Conservation (phyloP, 1,140 invertebrate species). For the Diprion similis region DNA sequence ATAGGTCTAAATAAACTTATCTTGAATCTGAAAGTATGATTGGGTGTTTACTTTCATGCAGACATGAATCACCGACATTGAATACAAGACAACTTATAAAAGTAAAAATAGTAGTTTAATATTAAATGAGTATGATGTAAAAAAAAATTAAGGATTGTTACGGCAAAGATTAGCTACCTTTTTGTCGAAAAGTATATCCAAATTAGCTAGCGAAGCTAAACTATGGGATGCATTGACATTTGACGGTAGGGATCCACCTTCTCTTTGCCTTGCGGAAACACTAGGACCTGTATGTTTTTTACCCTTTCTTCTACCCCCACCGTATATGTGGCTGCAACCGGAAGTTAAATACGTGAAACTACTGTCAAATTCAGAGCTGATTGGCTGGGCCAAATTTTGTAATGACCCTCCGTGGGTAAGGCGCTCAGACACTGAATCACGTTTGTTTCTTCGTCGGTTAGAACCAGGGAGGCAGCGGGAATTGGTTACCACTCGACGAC, state of each 20-base stretch:
- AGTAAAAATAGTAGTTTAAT: too few species aligned
- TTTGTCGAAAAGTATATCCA: conserved; percentile 56
- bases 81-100: too few species aligned
- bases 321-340: conserved; percentile 54
- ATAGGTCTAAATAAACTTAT: too few species aligned
- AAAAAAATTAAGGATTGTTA: background rate
- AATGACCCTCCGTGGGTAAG: conserved; percentile 66
- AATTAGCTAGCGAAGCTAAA: conserved; percentile 52
- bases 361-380: conserved; percentile 55
- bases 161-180: conserved; percentile 45
- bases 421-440: conserved; percentile 62
- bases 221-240: conserved; percentile 66
- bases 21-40: too few species aligned
- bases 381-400: conserved; percentile 63
- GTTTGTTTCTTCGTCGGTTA: conserved; percentile 56
- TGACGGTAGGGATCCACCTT: conserved; percentile 70
- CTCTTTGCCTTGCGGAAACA: conserved; percentile 69
- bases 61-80: too few species aligned
- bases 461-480: conserved; percentile 52
- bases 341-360: conserved; percentile 52
- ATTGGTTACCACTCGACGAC: conserved; percentile 50
- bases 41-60: too few species aligned
- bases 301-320: conserved; percentile 47
- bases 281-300: conserved; percentile 54
- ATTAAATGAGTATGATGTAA: conserved; percentile 10